Conservation (phyloP, 2,888 invertebrate genomes). For the Amiota mariae region DNA sequence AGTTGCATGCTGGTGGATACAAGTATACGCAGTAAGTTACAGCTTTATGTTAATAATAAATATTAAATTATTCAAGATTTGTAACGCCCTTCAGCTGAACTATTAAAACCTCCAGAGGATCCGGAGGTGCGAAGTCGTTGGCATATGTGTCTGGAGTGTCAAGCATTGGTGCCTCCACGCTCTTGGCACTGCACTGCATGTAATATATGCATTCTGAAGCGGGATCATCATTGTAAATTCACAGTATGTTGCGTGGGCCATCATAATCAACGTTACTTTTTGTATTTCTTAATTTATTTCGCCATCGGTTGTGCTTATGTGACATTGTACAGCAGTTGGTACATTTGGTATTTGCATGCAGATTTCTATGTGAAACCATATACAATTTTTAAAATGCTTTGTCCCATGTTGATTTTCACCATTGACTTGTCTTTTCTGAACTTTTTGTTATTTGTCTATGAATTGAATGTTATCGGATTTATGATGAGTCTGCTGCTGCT, state of each 20-base stretch:
- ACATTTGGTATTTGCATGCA: conserved; percentile 75
- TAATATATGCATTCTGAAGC: conserved; percentile 85
- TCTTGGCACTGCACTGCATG: conserved; percentile 93
- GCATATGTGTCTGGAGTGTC: conserved; percentile 86
- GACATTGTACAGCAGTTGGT: conserved; percentile 81
- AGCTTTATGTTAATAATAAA: not conserved
- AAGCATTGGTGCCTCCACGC: conserved; percentile 84
- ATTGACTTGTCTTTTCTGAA: conserved; percentile 80
- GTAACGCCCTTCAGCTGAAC: conserved; percentile 52
- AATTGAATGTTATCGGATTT: conserved; percentile 81
- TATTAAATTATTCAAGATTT: not conserved
- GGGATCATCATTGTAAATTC: conserved; percentile 93
- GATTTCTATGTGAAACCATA: conserved; percentile 72
- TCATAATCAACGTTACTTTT: conserved; percentile 88
- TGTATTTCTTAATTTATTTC: conserved; percentile 84
- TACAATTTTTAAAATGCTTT: conserved; percentile 80
- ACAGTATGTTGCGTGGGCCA: conserved; percentile 91
- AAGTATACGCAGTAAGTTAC: conserved; percentile 78
- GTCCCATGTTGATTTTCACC: conserved; percentile 83
- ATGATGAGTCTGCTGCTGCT: conserved; percentile 80
- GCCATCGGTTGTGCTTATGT: conserved; percentile 82
- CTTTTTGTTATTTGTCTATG: conserved; percentile 81
- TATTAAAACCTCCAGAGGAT: conserved; percentile 73
- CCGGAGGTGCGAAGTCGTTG: conserved; percentile 74
- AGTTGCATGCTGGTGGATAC: conserved; percentile 85